phyloP scores from a whole-genome alignment of 2,888 invertebrate species.

The Lasioglossum leucozonium region DNA sequence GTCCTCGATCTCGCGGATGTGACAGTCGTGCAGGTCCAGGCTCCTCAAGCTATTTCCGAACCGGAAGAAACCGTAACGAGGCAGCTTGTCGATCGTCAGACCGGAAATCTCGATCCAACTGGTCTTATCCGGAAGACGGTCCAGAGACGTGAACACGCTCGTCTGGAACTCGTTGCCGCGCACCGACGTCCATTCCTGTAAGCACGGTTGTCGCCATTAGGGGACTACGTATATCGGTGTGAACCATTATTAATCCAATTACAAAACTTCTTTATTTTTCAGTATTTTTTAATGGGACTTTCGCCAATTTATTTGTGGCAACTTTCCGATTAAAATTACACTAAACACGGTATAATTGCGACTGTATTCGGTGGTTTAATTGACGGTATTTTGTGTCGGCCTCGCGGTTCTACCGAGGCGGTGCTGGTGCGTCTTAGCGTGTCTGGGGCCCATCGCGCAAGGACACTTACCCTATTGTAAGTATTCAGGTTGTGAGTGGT shows the following conservation, averaged over 20 bases:
- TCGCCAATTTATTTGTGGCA: too few relatives aligned
- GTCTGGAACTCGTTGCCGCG: slow-evolving; percentile 58
- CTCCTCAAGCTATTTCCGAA: slow-evolving; percentile 77
- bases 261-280: too few relatives aligned
- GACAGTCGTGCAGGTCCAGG: slow-evolving; percentile 72
- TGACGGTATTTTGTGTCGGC: too few relatives aligned
- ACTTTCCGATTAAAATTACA: too few relatives aligned
- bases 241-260: too few relatives aligned
- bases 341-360: too few relatives aligned
- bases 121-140: slow-evolving; percentile 73
- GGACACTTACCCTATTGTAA: slow-evolving; percentile 33
- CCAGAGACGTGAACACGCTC: slow-evolving; percentile 64
- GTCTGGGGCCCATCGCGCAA: too few relatives aligned
- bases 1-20: slow-evolving; percentile 68
- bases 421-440: too few relatives aligned
- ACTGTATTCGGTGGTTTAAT: too few relatives aligned
- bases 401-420: too few relatives aligned
- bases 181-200: slow-evolving; percentile 4
- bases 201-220: background rate
- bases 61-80: slow-evolving; percentile 74
- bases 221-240: too few relatives aligned
- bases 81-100: slow-evolving; percentile 64
- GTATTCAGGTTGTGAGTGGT: slow-evolving; percentile 18
- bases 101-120: slow-evolving; percentile 73
- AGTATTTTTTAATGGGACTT: too few relatives aligned